Percentiles rank a stretch among this genome's conserved stretches.
Evolutionary conservation across 2,888 invertebrate genomes (phyloP).

Genomic region (Drosophila lutescens): DNA sequence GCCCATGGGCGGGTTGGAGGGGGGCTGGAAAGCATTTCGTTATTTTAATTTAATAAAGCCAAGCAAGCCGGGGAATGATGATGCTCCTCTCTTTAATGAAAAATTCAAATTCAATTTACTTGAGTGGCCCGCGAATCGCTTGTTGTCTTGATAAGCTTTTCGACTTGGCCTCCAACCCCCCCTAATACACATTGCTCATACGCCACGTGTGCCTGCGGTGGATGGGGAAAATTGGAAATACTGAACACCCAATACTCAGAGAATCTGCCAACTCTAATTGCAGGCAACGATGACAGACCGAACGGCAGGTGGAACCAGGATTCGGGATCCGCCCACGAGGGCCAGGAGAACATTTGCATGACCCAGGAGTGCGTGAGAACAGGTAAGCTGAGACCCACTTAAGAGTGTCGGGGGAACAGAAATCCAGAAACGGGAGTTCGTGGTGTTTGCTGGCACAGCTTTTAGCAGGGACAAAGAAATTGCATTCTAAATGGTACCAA

Average conservation of each 20-base stretch:
- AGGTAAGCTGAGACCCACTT: conserved; percentile 83
- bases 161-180: background rate
- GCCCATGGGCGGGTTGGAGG: background rate
- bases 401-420: background rate
- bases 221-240: too few relatives aligned
- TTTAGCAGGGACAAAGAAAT: background rate
- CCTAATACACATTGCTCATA: conserved; percentile 19
- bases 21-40: conserved; percentile 30
- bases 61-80: background rate
- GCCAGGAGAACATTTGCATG: conserved; percentile 85
- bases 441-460: too few relatives aligned
- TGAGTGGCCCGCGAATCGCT: conserved; percentile 58
- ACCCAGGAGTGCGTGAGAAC: conserved; percentile 87
- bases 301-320: conserved; percentile 26
- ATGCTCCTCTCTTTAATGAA: conserved; percentile 44
- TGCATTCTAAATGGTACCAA: background rate
- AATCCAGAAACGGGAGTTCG: too few relatives aligned
- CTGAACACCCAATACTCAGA: background rate
- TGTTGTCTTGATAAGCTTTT: conserved; percentile 12
- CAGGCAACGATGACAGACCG: conserved; percentile 51
- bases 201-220: conserved; percentile 11
- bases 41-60: conserved; percentile 48
- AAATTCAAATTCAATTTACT: conserved; percentile 71
- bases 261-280: conserved; percentile 52
- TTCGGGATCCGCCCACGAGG: conserved; percentile 35